phyloP scores from a whole-genome alignment of 2,113 vertebrate genomes.

The Tretioscincus oriximinensis region DNA sequence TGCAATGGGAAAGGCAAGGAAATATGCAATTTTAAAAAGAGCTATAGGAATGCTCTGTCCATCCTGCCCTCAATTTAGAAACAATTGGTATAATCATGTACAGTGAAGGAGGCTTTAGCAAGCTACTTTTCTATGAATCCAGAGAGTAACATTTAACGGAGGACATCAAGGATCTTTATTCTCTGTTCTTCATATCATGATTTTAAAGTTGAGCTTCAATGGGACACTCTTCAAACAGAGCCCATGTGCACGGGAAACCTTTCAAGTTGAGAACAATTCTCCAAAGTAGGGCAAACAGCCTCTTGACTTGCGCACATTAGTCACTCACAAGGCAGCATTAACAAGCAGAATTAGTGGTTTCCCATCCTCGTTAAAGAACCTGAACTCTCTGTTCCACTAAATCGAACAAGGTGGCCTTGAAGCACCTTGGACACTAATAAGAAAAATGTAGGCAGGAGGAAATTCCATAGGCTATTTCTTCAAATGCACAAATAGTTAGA shows the following conservation, averaged over 20 bases:
- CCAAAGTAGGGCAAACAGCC: not conserved
- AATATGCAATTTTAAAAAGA: too few relatives aligned
- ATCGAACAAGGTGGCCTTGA: constrained; percentile 18
- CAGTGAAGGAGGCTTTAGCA: not conserved
- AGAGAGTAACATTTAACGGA: not conserved
- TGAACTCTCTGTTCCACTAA: constrained; percentile 32
- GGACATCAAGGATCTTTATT: not conserved
- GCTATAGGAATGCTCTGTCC: too few relatives aligned
- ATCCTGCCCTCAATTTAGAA: not conserved
- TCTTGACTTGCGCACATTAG: not conserved
- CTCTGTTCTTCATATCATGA: not conserved
- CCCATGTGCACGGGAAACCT: not conserved
- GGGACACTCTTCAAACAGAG: not conserved
- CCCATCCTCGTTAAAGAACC: not conserved
- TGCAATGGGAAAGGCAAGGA: too few relatives aligned
- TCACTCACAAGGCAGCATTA: not conserved
- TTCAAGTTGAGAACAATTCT: not conserved
- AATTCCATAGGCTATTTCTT: too few relatives aligned
- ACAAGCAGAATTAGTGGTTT: not conserved
- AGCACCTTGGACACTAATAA: not conserved
- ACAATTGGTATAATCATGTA: not conserved
- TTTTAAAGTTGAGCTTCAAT: not conserved
- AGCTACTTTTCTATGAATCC: not conserved
- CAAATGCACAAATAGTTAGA: too few relatives aligned
- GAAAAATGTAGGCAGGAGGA: too few relatives aligned